Percentiles rank a stretch among this genome's conserved stretches.
Evolutionary conservation across 2,113 vertebrate genomes (phyloP).

Genomic region (Lophius piscatorius): DNA sequence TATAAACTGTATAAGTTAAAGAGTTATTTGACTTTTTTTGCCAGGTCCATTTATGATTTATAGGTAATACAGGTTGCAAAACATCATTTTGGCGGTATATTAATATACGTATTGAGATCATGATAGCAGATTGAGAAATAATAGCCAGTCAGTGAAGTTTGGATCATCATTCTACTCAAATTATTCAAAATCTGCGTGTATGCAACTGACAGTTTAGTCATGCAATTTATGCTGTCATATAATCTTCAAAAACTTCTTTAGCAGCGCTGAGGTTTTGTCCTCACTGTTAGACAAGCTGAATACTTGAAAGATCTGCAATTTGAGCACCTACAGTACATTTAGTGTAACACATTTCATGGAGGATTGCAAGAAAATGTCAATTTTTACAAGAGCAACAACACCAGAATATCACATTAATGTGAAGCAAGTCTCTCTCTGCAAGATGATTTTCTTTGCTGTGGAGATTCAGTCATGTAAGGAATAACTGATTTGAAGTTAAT

Average conservation of each 20-base stretch:
- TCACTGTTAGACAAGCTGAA: neutral
- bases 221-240: neutral
- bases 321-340: neutral
- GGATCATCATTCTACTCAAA: neutral
- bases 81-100: no score
- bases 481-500: constrained; percentile 60
- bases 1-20: no score
- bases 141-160: neutral
- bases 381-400: constrained; percentile 21
- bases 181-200: neutral
- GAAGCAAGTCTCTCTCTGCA: constrained; percentile 15
- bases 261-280: neutral
- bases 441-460: constrained; percentile 25
- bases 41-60: neutral
- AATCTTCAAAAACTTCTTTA: neutral
- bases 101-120: no score
- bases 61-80: no score
- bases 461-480: constrained; percentile 32
- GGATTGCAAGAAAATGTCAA: neutral
- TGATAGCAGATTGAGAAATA: neutral
- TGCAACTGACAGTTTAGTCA: neutral
- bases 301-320: neutral
- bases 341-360: constrained; percentile 8
- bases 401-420: constrained; percentile 20
- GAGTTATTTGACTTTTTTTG: no score